Conservation (phyloP, 2,797 vertebrate genomes). For the Sarcophilus harrisii region DNA sequence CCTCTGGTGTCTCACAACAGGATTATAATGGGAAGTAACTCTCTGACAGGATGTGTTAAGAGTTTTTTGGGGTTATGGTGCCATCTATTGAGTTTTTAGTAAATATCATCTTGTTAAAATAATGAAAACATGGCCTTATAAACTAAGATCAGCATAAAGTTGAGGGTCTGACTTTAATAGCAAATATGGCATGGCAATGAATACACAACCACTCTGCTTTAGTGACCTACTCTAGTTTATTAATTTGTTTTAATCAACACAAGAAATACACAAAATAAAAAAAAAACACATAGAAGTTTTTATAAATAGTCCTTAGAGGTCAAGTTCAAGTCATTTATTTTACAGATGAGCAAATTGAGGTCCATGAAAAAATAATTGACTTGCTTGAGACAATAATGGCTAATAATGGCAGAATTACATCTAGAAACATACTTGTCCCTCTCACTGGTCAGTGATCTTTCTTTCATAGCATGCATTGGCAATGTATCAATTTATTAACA, state of each 20-base stretch:
- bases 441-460: neutral
- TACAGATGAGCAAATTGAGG: neutral
- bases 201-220: neutral
- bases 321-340: neutral
- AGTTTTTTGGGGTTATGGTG: slow-evolving; percentile 79
- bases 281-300: neutral
- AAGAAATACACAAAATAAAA: neutral
- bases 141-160: neutral
- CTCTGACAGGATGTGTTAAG: neutral
- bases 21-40: slow-evolving; percentile 9
- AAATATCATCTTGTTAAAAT: slow-evolving; percentile 28
- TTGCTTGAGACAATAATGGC: neutral
- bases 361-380: neutral
- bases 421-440: neutral
- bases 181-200: neutral
- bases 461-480: neutral
- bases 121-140: neutral
- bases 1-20: slow-evolving; percentile 31
- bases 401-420: neutral
- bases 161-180: neutral
- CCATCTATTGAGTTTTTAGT: slow-evolving; percentile 84
- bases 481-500: neutral
- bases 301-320: neutral
- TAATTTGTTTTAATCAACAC: neutral
- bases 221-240: neutral